These are phyloP conservation scores for Sula dactylatra DNA, from an alignment of 2,113 vertebrate genomes.

Conservation along the genomic window DNA sequence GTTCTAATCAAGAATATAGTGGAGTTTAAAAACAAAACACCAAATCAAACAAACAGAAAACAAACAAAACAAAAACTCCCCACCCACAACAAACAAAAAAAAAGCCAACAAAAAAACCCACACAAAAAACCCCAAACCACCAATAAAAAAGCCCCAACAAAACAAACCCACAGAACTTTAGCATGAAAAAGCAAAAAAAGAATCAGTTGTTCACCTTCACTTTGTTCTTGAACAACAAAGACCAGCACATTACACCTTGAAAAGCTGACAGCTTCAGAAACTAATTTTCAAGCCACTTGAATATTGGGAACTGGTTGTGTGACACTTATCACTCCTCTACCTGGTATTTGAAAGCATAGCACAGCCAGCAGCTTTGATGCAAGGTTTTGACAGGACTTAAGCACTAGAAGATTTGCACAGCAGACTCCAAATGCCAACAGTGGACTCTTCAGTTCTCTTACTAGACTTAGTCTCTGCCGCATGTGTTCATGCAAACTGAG, in stretches of 20 bases:
- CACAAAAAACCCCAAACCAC: too few relatives aligned
- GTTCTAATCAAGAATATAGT: background rate
- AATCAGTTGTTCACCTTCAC: background rate
- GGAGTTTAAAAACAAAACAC: background rate
- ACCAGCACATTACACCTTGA: background rate
- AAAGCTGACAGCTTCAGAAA: background rate
- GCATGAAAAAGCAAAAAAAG: background rate
- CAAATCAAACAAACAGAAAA: too few relatives aligned
- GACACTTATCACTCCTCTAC: background rate
- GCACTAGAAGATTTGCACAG: background rate
- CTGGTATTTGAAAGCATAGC: background rate
- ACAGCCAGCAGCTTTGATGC: background rate
- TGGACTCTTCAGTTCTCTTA: background rate
- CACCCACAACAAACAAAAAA: too few relatives aligned
- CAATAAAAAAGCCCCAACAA: background rate
- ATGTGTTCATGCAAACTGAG: background rate
- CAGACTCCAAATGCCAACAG: background rate
- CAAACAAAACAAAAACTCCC: too few relatives aligned
- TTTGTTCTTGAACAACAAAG: slow-evolving; percentile 5
- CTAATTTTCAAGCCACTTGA: background rate
- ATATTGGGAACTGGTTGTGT: background rate
- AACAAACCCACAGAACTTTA: background rate
- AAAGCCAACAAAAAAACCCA: too few relatives aligned
- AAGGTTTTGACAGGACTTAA: background rate
- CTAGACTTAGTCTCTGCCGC: background rate